These are phyloP conservation scores for Portevinia maculata DNA, from an alignment of 2,888 invertebrate genomes.

Conservation along the genomic window DNA sequence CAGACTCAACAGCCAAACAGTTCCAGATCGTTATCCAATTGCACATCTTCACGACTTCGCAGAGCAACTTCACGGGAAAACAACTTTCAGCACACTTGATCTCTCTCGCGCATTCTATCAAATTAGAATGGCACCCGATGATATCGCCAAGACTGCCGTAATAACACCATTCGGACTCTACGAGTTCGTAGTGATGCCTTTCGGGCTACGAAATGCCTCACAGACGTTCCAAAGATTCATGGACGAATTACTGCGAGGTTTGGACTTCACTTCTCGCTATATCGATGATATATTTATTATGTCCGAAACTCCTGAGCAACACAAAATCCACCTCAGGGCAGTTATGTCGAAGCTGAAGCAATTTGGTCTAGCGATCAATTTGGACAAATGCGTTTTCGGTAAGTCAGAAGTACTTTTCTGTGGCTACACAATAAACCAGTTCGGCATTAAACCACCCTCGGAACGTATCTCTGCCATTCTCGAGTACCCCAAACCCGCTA, in stretches of 20 bases:
- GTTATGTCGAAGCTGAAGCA: not conserved
- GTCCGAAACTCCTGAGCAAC: not conserved
- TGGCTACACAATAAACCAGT: not conserved
- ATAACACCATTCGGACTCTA: not conserved
- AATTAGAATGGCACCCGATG: not conserved
- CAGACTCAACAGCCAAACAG: conserved; percentile 5
- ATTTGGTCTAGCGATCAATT: not conserved
- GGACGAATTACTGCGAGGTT: no score
- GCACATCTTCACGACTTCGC: not conserved
- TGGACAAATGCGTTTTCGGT: not conserved
- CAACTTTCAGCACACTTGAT: not conserved
- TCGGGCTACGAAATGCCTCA: conserved; percentile 13
- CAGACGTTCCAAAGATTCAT: conserved; percentile 7
- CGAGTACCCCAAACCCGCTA: not conserved
- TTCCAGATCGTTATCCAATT: not conserved
- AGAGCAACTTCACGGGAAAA: conserved; percentile 2
- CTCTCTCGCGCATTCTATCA: conserved; percentile 1
- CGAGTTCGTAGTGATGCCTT: not conserved
- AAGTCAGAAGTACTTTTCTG: not conserved
- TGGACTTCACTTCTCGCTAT: not conserved
- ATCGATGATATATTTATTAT: conserved; percentile 1
- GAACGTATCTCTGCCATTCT: not conserved
- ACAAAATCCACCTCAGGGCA: not conserved
- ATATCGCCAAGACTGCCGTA: not conserved
- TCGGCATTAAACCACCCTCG: not conserved